Conservation (phyloP, 2,888 invertebrate species). For the Glaucopsyche alexis region DNA sequence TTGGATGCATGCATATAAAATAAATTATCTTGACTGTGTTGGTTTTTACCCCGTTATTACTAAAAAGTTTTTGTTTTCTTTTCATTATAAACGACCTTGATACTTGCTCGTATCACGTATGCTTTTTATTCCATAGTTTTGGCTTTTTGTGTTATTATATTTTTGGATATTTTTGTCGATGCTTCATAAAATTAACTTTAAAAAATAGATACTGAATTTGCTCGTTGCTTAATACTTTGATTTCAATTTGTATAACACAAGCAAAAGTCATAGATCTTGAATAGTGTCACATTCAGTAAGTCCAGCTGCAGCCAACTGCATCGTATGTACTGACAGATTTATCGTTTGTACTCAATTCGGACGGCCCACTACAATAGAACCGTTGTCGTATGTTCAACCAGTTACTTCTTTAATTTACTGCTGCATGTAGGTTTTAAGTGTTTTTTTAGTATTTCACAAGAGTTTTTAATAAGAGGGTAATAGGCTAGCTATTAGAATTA, state of each 20-base stretch:
- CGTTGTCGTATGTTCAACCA: background rate
- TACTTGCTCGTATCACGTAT: background rate
- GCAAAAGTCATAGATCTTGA: constrained; percentile 1
- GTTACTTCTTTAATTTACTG: background rate
- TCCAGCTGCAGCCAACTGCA: constrained; percentile 14
- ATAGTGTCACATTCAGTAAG: constrained; percentile 15
- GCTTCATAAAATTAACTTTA: no score
- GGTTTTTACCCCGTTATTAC: background rate
- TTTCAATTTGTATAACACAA: background rate
- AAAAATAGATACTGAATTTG: no score
- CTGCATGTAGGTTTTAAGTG: background rate
- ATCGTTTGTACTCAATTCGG: background rate
- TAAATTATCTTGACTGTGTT: background rate
- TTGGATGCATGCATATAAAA: background rate
- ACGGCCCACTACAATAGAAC: background rate
- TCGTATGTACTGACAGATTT: constrained; percentile 14
- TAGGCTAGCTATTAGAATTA: no score
- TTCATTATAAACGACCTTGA: constrained; percentile 1
- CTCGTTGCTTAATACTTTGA: background rate
- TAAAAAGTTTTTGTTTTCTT: background rate
- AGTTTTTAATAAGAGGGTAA: no score
- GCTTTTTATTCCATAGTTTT: background rate
- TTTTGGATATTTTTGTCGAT: no score
- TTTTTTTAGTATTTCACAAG: no score
- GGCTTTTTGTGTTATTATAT: background rate